Conservation (phyloP, 2,113 vertebrate species). For the Macrotis lagotis region DNA sequence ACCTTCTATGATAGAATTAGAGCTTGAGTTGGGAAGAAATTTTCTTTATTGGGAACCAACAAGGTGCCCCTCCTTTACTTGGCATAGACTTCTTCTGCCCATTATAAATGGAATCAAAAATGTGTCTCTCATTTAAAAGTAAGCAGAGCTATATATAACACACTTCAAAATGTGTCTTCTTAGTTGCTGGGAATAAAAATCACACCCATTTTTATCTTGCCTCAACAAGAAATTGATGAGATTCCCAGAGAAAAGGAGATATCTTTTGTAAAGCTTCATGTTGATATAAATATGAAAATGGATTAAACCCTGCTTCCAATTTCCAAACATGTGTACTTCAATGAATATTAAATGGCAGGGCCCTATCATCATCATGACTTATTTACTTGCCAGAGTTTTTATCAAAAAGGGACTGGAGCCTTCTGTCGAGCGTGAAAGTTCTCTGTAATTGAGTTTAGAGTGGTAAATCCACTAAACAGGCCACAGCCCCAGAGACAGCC, state of each 20-base stretch:
- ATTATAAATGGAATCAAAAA: slow-evolving; percentile 46
- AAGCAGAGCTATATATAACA: slow-evolving; percentile 41
- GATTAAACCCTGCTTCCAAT: slow-evolving; percentile 89
- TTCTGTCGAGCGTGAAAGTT: slow-evolving; percentile 85
- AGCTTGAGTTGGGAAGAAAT: background rate
- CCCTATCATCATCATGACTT: slow-evolving; percentile 87
- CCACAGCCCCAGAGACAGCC: slow-evolving; percentile 92
- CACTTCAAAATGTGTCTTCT: slow-evolving; percentile 58
- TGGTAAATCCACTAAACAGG: slow-evolving; percentile 88
- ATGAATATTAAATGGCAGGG: slow-evolving; percentile 89
- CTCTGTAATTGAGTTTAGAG: slow-evolving; percentile 89
- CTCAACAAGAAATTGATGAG: slow-evolving; percentile 74
- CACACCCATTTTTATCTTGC: slow-evolving; percentile 71
- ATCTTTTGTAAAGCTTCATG: slow-evolving; percentile 87
- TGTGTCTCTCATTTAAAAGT: slow-evolving; percentile 49
- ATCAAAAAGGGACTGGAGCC: slow-evolving; percentile 85
- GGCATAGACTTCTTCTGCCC: background rate
- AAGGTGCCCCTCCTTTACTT: slow-evolving; percentile 5
- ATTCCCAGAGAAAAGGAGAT: slow-evolving; percentile 75
- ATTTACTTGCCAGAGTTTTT: slow-evolving; percentile 87
- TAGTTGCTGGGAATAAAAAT: slow-evolving; percentile 59
- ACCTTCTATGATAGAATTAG: slow-evolving; percentile 16
- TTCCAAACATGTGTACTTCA: slow-evolving; percentile 87
- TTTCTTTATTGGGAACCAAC: background rate
- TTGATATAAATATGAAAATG: slow-evolving; percentile 94